A percentile compares a stretch with the other conserved stretches of the same genome.
Conservation (phyloP, 2,797 vertebrate species). For the Podarcis lilfordi region DNA sequence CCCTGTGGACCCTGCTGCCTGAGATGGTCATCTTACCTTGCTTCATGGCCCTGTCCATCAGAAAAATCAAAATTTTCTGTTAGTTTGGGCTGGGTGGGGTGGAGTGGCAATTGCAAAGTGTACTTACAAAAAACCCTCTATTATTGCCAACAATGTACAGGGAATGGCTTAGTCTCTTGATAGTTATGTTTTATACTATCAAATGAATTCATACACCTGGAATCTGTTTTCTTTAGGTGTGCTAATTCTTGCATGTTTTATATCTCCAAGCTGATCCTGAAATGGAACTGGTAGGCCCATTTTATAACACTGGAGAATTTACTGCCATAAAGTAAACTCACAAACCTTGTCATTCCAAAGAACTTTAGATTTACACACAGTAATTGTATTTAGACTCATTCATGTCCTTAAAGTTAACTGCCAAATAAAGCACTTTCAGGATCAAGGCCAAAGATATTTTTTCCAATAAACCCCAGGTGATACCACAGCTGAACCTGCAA, state of each 20-base stretch:
- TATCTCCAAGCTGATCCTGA: background rate
- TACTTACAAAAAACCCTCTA: background rate
- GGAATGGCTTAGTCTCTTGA: background rate
- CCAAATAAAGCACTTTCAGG: slow-evolving; percentile 16
- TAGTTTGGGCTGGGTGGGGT: background rate
- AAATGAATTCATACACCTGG: background rate
- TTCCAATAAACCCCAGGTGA: slow-evolving; percentile 14
- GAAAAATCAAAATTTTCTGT: background rate
- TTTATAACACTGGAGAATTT: background rate
- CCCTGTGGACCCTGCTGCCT: no score
- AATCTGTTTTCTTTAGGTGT: background rate
- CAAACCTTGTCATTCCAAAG: slow-evolving; percentile 20
- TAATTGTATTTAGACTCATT: slow-evolving; percentile 34
- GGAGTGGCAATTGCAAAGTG: background rate
- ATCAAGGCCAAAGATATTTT: slow-evolving; percentile 25
- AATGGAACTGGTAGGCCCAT: background rate
- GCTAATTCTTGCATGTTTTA: background rate
- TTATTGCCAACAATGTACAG: background rate
- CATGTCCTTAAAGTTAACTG: slow-evolving; percentile 46
- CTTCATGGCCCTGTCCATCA: background rate
- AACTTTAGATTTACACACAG: slow-evolving; percentile 24
- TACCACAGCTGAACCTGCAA: slow-evolving; percentile 13
- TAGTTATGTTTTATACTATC: background rate
- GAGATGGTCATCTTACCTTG: no score
- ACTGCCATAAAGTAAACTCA: background rate